Evolutionary conservation across 1,140 invertebrate genomes (phyloP).

Genomic region (Sarcophaga peregrina): DNA sequence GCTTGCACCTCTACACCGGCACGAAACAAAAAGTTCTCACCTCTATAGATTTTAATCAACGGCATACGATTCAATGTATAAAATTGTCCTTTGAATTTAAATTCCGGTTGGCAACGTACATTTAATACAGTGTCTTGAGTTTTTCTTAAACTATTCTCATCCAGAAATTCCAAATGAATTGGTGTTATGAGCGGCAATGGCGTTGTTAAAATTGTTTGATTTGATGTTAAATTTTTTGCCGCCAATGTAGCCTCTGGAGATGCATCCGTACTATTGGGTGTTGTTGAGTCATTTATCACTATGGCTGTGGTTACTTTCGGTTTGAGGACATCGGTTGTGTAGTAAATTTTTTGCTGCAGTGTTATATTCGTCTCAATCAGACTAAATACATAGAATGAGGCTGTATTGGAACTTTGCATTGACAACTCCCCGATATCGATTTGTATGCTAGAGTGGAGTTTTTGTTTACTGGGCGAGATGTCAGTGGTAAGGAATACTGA

Average conservation of each 20-base stretch:
- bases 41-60: slow-evolving; percentile 56
- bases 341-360: slow-evolving; percentile 60
- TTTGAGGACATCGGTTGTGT: slow-evolving; percentile 58
- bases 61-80: slow-evolving; percentile 61
- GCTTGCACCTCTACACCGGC: slow-evolving; percentile 59
- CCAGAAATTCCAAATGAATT: slow-evolving; percentile 61
- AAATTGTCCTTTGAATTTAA: slow-evolving; percentile 58
- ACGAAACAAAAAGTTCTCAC: slow-evolving; percentile 63
- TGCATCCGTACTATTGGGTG: slow-evolving; percentile 56
- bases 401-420: slow-evolving; percentile 56
- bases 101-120: slow-evolving; percentile 57
- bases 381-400: slow-evolving; percentile 62
- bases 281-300: slow-evolving; percentile 43
- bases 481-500: slow-evolving; percentile 65
- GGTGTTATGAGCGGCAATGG: slow-evolving; percentile 47
- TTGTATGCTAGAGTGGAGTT: slow-evolving; percentile 60
- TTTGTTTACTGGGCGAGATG: slow-evolving; percentile 55
- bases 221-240: slow-evolving; percentile 13
- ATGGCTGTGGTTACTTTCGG: slow-evolving; percentile 39
- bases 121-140: slow-evolving; percentile 57
- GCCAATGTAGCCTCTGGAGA: slow-evolving; percentile 54
- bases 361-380: slow-evolving; percentile 58
- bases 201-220: slow-evolving; percentile 27
- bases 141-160: slow-evolving; percentile 61
- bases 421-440: slow-evolving; percentile 63